Evolutionary conservation across 2,113 vertebrate genomes (phyloP).

Genomic region (Brachyhypopomus occidentalis): DNA sequence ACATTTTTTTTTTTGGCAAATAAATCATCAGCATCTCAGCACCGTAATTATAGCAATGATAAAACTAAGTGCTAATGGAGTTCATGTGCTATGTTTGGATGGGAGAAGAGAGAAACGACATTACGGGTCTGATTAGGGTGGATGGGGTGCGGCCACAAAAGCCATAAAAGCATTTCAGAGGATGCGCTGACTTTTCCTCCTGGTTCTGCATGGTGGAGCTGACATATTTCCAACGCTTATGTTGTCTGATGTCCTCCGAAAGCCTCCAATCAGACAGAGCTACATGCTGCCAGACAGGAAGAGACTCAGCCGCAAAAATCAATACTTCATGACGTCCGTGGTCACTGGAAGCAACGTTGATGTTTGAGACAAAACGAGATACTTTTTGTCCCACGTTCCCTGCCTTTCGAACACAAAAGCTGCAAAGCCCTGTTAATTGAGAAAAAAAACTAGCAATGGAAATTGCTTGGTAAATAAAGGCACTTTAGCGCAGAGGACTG

Average conservation of each 20-base stretch:
- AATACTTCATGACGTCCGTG: not conserved
- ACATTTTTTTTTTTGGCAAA: conserved; percentile 17
- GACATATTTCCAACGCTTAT: conserved; percentile 1
- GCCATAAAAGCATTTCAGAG: not conserved
- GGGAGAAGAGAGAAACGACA: conserved; percentile 5
- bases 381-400: not conserved
- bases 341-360: conserved; percentile 8
- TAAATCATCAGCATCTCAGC: conserved; percentile 28
- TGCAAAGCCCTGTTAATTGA: not conserved
- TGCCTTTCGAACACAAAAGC: not conserved
- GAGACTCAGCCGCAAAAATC: not conserved
- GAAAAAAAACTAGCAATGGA: not conserved
- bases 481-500: not conserved
- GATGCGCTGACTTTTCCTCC: not conserved
- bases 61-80: conserved; percentile 27
- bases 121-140: conserved; percentile 33
- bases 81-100: conserved; percentile 10
- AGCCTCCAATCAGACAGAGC: conserved; percentile 15
- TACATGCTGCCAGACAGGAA: conserved; percentile 13
- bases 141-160: not conserved
- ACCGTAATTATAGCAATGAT: conserved; percentile 29
- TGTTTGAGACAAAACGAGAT: not conserved
- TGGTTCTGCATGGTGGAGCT: not conserved
- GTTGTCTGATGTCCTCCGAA: conserved; percentile 15
- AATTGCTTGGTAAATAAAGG: conserved; percentile 10